These are phyloP conservation scores for Chaetodon trifascialis DNA, from an alignment of 2,113 vertebrate genomes.

Conservation along the genomic window DNA sequence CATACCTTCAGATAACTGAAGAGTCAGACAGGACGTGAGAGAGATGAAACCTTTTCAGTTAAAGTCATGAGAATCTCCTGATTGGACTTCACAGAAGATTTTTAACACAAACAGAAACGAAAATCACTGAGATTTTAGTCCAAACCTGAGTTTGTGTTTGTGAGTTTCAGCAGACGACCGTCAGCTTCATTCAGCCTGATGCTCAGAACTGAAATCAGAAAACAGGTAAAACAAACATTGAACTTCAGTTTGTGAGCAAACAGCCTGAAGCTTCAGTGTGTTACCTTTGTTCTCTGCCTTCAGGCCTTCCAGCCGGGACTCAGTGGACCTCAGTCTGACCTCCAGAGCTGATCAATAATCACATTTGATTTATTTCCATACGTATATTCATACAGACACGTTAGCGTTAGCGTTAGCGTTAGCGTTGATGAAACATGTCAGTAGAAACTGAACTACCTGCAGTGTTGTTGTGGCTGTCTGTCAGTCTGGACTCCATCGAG, in stretches of 20 bases:
- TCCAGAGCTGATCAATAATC: neutral
- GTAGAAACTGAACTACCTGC: neutral
- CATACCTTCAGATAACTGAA: too few relatives aligned
- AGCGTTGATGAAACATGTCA: neutral
- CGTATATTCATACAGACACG: neutral
- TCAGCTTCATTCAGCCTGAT: slow-evolving; percentile 23
- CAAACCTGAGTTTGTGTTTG: slow-evolving; percentile 26
- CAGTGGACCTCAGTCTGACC: neutral
- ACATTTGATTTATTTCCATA: neutral
- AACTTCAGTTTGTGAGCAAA: too few relatives aligned
- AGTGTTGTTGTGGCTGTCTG: neutral
- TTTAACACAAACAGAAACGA: too few relatives aligned
- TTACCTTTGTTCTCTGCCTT: neutral
- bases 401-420: fast-evolving
- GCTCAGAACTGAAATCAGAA: too few relatives aligned
- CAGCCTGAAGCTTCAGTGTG: too few relatives aligned
- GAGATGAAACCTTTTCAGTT: too few relatives aligned
- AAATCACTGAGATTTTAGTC: too few relatives aligned
- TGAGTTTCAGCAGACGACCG: neutral
- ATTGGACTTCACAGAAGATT: too few relatives aligned
- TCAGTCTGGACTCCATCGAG: slow-evolving; percentile 24
- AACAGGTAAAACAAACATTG: too few relatives aligned
- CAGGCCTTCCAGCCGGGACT: neutral
- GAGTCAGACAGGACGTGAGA: too few relatives aligned
- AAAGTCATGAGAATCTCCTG: too few relatives aligned